A percentile compares a stretch with the other conserved stretches of the same genome.
Evolutionary conservation across 2,113 vertebrate genomes (phyloP).

Genomic region (Rhabdomys dilectus): DNA sequence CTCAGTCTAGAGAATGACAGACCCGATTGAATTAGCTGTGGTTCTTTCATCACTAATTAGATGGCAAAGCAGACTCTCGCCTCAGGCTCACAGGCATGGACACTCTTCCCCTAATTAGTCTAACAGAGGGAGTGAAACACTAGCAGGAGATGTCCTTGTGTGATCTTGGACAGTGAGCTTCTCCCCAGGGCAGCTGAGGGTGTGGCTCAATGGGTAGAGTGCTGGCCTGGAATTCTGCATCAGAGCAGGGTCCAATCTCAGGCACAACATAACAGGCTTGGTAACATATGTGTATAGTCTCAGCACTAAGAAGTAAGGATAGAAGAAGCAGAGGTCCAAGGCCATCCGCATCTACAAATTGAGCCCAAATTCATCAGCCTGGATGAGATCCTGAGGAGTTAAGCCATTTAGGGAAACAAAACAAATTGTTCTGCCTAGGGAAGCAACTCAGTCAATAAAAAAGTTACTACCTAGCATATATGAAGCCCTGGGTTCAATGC

Average conservation of each 20-base stretch:
- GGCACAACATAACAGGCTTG: background rate
- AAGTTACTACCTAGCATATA: background rate
- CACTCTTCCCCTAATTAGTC: conserved; percentile 52
- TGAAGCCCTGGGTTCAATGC: background rate
- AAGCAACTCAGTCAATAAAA: background rate
- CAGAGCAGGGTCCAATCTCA: background rate
- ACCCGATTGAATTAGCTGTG: conserved; percentile 72
- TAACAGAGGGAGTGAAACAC: background rate
- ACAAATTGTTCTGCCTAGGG: background rate
- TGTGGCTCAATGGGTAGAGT: background rate
- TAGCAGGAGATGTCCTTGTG: background rate
- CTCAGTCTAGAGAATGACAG: conserved; percentile 73
- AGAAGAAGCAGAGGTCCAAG: background rate
- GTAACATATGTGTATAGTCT: background rate
- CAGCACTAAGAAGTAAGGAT: background rate
- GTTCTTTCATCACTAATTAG: conserved; percentile 75
- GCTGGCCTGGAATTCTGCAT: background rate
- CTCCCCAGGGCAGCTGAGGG: background rate
- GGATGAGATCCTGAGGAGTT: background rate
- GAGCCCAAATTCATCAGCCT: background rate
- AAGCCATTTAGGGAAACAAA: background rate
- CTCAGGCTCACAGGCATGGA: background rate
- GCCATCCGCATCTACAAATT: background rate
- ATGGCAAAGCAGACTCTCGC: conserved; percentile 60
- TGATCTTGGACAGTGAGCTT: background rate